These are phyloP conservation scores for Drosophila tropicalis DNA, from an alignment of 1,140 invertebrate genomes.

Conservation along the genomic window DNA sequence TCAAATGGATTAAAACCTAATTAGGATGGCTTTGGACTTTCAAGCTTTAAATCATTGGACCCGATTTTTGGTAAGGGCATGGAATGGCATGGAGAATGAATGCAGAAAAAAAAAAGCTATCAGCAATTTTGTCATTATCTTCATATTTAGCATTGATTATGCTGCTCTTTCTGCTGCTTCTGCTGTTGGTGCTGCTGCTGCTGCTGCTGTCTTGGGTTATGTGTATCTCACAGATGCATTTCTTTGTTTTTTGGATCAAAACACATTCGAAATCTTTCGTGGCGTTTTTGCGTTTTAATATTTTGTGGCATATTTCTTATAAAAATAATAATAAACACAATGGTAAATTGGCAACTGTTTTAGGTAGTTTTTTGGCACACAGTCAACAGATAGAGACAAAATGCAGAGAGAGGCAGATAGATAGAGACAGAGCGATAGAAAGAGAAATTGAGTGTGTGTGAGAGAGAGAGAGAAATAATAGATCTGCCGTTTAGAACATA, in stretches of 20 bases:
- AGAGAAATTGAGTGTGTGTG: neutral
- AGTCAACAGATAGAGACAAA: slow-evolving; percentile 38
- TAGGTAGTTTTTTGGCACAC: slow-evolving; percentile 59
- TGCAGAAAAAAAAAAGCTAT: slow-evolving; percentile 47
- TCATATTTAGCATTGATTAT: slow-evolving; percentile 73
- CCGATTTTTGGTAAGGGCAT: neutral
- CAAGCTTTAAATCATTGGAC: no score
- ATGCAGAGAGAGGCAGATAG: slow-evolving; percentile 20
- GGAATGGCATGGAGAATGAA: neutral
- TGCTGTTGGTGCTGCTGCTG: slow-evolving; percentile 11
- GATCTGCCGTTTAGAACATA: slow-evolving; percentile 64
- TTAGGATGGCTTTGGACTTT: no score
- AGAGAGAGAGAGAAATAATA: slow-evolving; percentile 15
- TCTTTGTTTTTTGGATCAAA: slow-evolving; percentile 19
- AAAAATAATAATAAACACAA: slow-evolving; percentile 75
- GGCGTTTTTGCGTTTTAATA: slow-evolving; percentile 11
- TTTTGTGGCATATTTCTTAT: slow-evolving; percentile 61
- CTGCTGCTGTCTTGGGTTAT: slow-evolving; percentile 38
- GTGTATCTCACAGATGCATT: slow-evolving; percentile 69
- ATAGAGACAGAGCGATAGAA: slow-evolving; percentile 8
- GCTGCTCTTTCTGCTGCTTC: slow-evolving; percentile 38
- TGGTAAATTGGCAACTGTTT: slow-evolving; percentile 27
- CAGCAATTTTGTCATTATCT: slow-evolving; percentile 78
- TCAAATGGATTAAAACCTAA: no score
- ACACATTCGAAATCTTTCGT: neutral